phyloP scores from a whole-genome alignment of 2,888 invertebrate genomes.

The Latheticus oryzae region DNA sequence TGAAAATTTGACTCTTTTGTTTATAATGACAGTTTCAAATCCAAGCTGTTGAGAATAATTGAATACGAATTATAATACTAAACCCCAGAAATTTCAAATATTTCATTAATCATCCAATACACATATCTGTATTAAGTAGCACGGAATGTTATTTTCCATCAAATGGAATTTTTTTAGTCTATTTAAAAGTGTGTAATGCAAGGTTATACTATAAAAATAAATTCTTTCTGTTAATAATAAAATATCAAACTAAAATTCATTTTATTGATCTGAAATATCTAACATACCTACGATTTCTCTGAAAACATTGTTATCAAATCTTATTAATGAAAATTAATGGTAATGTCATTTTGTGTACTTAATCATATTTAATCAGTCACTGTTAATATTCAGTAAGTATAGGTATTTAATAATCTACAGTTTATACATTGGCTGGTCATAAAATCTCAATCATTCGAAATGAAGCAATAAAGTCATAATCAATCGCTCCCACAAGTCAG shows the following conservation, averaged over 20 bases:
- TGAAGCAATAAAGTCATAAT: slow-evolving; percentile 43
- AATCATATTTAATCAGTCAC: slow-evolving; percentile 35
- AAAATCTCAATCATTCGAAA: slow-evolving; percentile 21
- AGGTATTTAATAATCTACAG: slow-evolving; percentile 11
- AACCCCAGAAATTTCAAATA: slow-evolving; percentile 21
- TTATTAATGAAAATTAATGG: slow-evolving; percentile 41
- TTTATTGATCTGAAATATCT: slow-evolving; percentile 40
- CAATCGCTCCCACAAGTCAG: slow-evolving; percentile 42
- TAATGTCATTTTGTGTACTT: slow-evolving; percentile 35
- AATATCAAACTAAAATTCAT: slow-evolving; percentile 32
- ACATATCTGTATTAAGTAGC: slow-evolving; percentile 19
- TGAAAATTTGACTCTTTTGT: slow-evolving; percentile 38
- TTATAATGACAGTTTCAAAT: slow-evolving; percentile 43
- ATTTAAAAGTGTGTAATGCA: slow-evolving; percentile 30
- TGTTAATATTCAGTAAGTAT: slow-evolving; percentile 15
- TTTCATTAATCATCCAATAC: slow-evolving; percentile 26
- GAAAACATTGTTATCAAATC: slow-evolving; percentile 38
- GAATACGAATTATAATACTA: slow-evolving; percentile 28
- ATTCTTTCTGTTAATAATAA: slow-evolving; percentile 26
- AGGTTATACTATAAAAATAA: slow-evolving; percentile 27
- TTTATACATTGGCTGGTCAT: slow-evolving; percentile 5
- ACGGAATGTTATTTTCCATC: slow-evolving; percentile 27
- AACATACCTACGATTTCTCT: slow-evolving; percentile 37
- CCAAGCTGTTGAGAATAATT: slow-evolving; percentile 37
- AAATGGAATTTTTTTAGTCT: slow-evolving; percentile 14